Percentiles rank a stretch among this genome's conserved stretches.
phyloP scores from a whole-genome alignment of 2,113 vertebrate genomes.

The Solea senegalensis region DNA sequence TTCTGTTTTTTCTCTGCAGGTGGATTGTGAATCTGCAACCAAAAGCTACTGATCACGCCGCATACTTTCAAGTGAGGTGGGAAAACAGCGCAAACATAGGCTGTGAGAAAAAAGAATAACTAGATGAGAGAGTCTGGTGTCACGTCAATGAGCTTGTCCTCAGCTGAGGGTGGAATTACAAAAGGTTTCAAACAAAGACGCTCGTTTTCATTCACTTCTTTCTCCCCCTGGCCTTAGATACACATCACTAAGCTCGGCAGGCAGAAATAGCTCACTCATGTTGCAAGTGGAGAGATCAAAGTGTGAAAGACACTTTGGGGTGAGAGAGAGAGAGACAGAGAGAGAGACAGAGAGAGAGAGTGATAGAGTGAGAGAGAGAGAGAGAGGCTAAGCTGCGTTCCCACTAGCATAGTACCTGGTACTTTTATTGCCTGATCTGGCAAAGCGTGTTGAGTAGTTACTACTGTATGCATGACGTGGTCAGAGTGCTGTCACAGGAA shows the following conservation, averaged over 20 bases:
- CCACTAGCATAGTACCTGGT: too few relatives aligned
- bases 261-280: constrained; percentile 53
- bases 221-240: not conserved
- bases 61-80: constrained; percentile 26
- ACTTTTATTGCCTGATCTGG: too few relatives aligned
- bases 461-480: too few relatives aligned
- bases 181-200: constrained; percentile 32
- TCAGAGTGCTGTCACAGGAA: too few relatives aligned
- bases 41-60: constrained; percentile 23
- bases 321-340: constrained; percentile 6
- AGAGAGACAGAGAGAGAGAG: too few relatives aligned
- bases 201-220: constrained; percentile 22
- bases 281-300: constrained; percentile 47
- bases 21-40: not conserved
- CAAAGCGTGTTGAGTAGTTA: too few relatives aligned
- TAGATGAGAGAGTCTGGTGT: constrained; percentile 42
- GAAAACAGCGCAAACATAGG: constrained; percentile 17
- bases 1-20: not conserved
- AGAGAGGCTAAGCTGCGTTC: too few relatives aligned
- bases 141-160: constrained; percentile 40
- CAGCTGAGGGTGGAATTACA: constrained; percentile 39
- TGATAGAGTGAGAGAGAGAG: too few relatives aligned
- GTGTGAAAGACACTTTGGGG: constrained; percentile 33
- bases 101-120: constrained; percentile 7
- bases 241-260: constrained; percentile 33